These are phyloP conservation scores for Nematolebias whitei DNA, from an alignment of 2,113 vertebrate genomes.

Conservation along the genomic window DNA sequence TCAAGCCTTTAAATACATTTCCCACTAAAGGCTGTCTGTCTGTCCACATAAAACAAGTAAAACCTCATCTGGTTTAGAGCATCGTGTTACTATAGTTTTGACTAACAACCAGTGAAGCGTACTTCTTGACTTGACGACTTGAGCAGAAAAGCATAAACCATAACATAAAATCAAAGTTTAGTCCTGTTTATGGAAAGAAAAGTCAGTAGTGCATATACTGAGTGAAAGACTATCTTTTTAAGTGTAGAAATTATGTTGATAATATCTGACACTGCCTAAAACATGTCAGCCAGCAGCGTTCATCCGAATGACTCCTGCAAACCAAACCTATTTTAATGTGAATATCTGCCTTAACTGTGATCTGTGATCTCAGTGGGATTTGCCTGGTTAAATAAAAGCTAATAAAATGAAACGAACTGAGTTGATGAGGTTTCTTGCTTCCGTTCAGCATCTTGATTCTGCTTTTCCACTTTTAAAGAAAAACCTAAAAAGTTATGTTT, in stretches of 20 bases:
- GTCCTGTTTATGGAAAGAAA: constrained; percentile 21
- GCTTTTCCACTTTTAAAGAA: constrained; percentile 20
- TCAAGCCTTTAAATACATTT: neutral
- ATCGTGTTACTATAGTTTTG: constrained; percentile 43
- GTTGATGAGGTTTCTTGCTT: constrained; percentile 55
- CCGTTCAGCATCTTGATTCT: constrained; percentile 12
- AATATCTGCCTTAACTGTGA: constrained; percentile 36
- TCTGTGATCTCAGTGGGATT: too few relatives aligned
- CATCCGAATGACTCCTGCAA: constrained; percentile 16
- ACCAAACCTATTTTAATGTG: constrained; percentile 45
- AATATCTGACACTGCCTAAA: constrained; percentile 40
- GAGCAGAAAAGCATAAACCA: constrained; percentile 13
- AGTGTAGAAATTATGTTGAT: constrained; percentile 24
- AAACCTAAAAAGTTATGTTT: neutral
- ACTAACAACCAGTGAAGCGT: constrained; percentile 39
- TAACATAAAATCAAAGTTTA: neutral
- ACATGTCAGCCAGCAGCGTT: constrained; percentile 29
- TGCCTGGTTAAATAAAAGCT: too few relatives aligned
- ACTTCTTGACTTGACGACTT: neutral
- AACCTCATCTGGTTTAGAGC: neutral
- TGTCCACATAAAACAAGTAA: constrained; percentile 2
- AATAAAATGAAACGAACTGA: too few relatives aligned
- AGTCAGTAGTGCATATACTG: constrained; percentile 31
- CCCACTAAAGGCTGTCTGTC: neutral
- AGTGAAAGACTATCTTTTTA: constrained; percentile 30